Evolutionary conservation across 1,140 invertebrate genomes (phyloP), one percentile per base, ranked within the genome.

Genomic region (Pachypsylla venusta): DNA sequence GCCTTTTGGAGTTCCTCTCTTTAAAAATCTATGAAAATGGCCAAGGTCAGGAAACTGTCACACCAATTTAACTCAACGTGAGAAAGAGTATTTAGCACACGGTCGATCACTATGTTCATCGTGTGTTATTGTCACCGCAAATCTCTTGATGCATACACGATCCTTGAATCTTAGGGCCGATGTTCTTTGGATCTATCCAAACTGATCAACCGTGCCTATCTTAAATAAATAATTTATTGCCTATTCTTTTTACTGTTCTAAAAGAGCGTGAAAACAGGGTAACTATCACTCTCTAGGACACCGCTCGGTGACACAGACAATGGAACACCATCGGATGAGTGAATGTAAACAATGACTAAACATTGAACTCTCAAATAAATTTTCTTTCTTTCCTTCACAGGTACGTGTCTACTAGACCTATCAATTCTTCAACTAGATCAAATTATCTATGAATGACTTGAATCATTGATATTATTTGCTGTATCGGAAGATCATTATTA

Each of bases 21-120:
- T 48, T 48, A 35, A 48, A 48, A 48, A 48, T 48, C n/a, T 22
- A 48, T 48, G 42, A 48, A 48, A 48, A 48, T 48, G 42, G 42
- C 16, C 42, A 48, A 48, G 42, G 42, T 22, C 42, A 4, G 22
- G 16, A 22, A 48, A 48, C 42, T 48, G 42, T 48, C 42, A 48
- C 42, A 48, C 42, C 42, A 10, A 48, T 48, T 48, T 19, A n/a
- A 48, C 22, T 48, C 42, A 48, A 48, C 42, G 42, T 48, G 42
- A 48, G 42, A n/a, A n/a, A 48, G 42, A 48, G 42, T 48, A 48
- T 48, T 19, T 48, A 48, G 42, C 22, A 48, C 42, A 48, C 42
- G 42, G 42, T 48, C 42, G 42, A 48, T 48, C 42, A 48, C 42
- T 48, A 19, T n/a, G 22, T 22, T 48, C n/a, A 48, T 48, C n/a